A percentile compares a stretch with the other conserved stretches of the same genome.
Evolutionary conservation across 2,797 vertebrate genomes (phyloP).

Genomic region (Clamator glandarius): DNA sequence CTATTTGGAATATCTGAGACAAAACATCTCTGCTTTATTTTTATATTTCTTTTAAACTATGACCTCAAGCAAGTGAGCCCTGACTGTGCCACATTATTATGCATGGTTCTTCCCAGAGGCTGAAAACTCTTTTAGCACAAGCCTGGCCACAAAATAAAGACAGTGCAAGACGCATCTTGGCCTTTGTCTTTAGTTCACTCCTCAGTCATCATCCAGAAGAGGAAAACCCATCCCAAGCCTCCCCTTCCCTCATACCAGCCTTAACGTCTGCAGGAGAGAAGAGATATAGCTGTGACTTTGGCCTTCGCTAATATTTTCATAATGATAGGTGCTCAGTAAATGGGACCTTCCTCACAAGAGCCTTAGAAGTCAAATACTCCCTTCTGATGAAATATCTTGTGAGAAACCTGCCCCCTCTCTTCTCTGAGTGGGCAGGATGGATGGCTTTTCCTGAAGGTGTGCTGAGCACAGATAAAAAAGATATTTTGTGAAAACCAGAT

Average conservation of each 20-base stretch:
- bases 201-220: not conserved
- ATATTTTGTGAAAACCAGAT: not conserved
- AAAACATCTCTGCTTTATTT: not conserved
- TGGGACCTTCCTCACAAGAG: not conserved
- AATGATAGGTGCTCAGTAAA: not conserved
- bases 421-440: accelerated
- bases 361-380: not conserved
- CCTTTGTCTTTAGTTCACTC: not conserved
- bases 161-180: not conserved
- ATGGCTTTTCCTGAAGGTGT: not conserved
- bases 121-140: not conserved
- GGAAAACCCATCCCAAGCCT: not conserved
- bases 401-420: not conserved
- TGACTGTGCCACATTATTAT: too few species aligned
- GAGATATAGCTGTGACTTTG: not conserved
- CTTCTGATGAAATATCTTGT: not conserved
- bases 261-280: not conserved
- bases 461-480: not conserved
- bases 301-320: not conserved
- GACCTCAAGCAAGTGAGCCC: not conserved
- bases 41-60: not conserved
- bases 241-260: accelerated
- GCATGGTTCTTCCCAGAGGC: not conserved
- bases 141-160: not conserved
- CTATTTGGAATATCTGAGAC: not conserved